Evolutionary conservation across 2,888 invertebrate genomes (phyloP), one percentile per base, ranked within the genome.

Genomic region (Gryllus longicercus): DNA sequence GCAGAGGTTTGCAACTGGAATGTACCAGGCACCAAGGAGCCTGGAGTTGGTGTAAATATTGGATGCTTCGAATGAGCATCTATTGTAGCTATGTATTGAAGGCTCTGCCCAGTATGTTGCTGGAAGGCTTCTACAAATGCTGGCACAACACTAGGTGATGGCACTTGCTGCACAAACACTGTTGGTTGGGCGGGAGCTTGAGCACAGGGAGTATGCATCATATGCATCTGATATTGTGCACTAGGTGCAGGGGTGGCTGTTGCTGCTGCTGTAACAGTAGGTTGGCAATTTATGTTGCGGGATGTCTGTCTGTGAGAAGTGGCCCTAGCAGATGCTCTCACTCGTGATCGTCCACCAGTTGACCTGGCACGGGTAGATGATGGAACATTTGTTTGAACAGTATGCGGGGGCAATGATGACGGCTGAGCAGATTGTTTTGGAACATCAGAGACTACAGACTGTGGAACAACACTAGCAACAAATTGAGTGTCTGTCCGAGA

Each of bases 21-120:
- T 10, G 87, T 85, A 2, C 87, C 86, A 11, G 87, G 86, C 18
- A 87, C 85, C 14, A 87, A n/a, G 14, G 80, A 50, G 51, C 80
- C 80, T 12, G 81, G 74, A 21, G 81, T 74, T 51, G 49, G 18
- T 85, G 85, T 82, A 51, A 87, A 86, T 50, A 85, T 86, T 79
- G 87, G 87, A 1, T 87, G 86, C 50, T 87, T 86, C 4, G 86
- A 86, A 85, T 91, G 92, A 11, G 92, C 91, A 0, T 91, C 90
- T 81, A 93, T 90, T 0, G 94, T 91, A 14, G 94, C 91, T 77
- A 95, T 92, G 84, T 94, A 95, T 84, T 95, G 95, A 86, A 94
- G 89, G 85, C 92, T 93, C 85, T 92, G 92, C 81, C 91, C 91
- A 80, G 92, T 90, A 83, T 92, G 91, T 84, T 93, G 93, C 78